Base-by-base conservation (phyloP, 92 coral and sea anemone species). In the Pocillopora meandrina region DNA sequence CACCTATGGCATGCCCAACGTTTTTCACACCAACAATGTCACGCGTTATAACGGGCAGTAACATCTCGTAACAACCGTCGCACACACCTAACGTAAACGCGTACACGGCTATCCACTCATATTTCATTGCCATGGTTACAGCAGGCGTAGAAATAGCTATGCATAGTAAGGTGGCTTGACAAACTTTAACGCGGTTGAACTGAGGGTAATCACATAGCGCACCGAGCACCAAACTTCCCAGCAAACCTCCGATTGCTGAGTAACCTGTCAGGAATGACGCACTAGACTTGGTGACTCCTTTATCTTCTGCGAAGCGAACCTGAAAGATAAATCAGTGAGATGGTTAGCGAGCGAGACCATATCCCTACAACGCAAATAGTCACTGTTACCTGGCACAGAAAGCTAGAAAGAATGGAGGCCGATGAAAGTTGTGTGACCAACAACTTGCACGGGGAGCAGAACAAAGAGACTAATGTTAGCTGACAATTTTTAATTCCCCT, bases 31-130 rank as follows among this genome's bases (percentile, higher is more conserved):
- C 96, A 5, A 93, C 94, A 8, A 89, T 75, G 71, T 89, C 90
- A n/a, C 82, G 87, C 8, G 96, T 93, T 7, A 89, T 76, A 12
- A 86, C 91, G 11, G 96, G 94, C 52, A 93, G 77, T 56, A 93
- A 72, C 92, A 93, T 81, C 57, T 92, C 91, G 75, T 90, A 93
- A 57, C 94, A 90, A 3, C 96, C 96, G 70, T 90, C 96, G 18
- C 85, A 93, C 49, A 93, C 52, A 17, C 96, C 96, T 74, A 93
- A 91, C 16, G 70, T 87, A 35, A 88, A 69, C 58, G 93, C 93
- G 72, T 82, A 88, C 61, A 93, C 47, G 26, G 82, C 90, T 42
- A 92, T 77, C 84, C 87, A 85, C 52, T 64, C 88, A 71, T 81
- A 93, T 69, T 66, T 57, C 23, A 82, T 77, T 81, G 96, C 91